Conservation (phyloP, 2,797 vertebrate species). For the Pseudotriccus pelzelni region DNA sequence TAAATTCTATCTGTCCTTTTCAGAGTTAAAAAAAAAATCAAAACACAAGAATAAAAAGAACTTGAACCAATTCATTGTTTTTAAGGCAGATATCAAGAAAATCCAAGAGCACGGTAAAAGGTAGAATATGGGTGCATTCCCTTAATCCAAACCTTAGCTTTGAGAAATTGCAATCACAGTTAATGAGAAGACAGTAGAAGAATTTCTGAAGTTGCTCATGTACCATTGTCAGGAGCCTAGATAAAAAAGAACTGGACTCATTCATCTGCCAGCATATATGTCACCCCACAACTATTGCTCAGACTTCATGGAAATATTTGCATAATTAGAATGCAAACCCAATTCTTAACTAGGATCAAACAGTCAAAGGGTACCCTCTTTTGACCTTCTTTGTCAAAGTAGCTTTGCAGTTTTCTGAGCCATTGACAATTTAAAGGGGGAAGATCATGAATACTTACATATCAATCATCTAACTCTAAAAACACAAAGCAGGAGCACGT, state of each 20-base stretch:
- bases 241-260: neutral
- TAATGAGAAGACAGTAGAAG: neutral
- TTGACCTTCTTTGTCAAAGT: neutral
- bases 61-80: neutral
- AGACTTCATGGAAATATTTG: neutral
- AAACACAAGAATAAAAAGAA: neutral
- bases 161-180: neutral
- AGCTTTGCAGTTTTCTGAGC: neutral
- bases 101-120: neutral
- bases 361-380: neutral
- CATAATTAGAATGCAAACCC: neutral
- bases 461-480: neutral
- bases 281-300: neutral
- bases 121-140: neutral
- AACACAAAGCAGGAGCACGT: neutral
- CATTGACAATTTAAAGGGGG: neutral
- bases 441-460: neutral
- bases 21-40: neutral
- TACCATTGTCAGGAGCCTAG: neutral
- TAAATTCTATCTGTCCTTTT: neutral
- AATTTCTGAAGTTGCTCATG: neutral
- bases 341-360: neutral
- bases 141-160: neutral
- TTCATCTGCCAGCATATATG: neutral
- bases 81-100: neutral